phyloP scores from a whole-genome alignment of 2,888 invertebrate genomes.

The Serrognathus titanus region DNA sequence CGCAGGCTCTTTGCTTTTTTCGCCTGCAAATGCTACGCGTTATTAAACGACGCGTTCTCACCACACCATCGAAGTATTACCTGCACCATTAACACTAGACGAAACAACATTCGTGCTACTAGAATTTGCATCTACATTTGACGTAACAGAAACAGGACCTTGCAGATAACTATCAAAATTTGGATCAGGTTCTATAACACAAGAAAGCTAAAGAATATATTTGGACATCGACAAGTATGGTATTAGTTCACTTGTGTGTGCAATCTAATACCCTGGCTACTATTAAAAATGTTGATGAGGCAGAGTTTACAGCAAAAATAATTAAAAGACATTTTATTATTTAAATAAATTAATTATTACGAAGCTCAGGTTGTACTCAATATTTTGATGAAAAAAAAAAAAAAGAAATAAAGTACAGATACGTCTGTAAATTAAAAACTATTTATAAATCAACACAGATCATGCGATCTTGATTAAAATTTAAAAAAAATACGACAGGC shows the following conservation, averaged over 20 bases:
- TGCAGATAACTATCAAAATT: slow-evolving; percentile 69
- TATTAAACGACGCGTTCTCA: too few species aligned
- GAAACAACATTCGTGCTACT: slow-evolving; percentile 29
- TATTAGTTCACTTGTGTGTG: too few species aligned
- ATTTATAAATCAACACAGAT: background rate
- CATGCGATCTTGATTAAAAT: background rate
- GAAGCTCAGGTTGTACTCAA: too few species aligned
- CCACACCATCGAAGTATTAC: slow-evolving; percentile 4
- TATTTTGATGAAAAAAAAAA: too few species aligned
- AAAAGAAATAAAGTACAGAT: too few species aligned
- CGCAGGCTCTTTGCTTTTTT: slow-evolving; percentile 24
- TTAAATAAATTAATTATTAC: too few species aligned
- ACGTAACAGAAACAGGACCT: slow-evolving; percentile 47
- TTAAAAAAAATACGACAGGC: slow-evolving; percentile 11
- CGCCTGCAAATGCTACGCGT: slow-evolving; percentile 14
- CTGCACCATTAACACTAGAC: slow-evolving; percentile 21
- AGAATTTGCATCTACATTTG: slow-evolving; percentile 32
- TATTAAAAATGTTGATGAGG: too few species aligned
- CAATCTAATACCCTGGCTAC: too few species aligned
- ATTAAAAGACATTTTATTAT: too few species aligned
- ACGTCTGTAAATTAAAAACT: background rate
- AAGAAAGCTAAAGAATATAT: background rate
- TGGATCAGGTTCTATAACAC: slow-evolving; percentile 62
- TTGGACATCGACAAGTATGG: too few species aligned
- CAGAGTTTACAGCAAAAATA: too few species aligned